Conservation (phyloP, 2,888 invertebrate genomes). For the Agrypnus murinus region DNA sequence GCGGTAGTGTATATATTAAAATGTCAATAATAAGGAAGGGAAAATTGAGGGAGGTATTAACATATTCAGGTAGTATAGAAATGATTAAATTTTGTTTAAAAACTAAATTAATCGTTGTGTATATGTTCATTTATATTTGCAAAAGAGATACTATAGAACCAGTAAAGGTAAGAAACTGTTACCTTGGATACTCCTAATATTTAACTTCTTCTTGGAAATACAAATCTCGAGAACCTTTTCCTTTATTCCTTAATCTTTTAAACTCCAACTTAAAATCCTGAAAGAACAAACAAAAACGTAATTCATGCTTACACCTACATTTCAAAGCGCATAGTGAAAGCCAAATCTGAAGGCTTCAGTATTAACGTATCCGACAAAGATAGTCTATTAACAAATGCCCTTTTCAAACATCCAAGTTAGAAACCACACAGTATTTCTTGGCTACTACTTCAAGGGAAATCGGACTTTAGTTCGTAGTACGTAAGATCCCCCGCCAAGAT, state of each 20-base stretch:
- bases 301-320: constrained; percentile 34
- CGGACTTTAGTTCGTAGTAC: constrained; percentile 49
- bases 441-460: constrained; percentile 48
- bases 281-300: constrained; percentile 28
- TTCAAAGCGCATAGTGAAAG: not conserved
- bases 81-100: too few relatives aligned
- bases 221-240: not conserved
- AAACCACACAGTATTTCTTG: constrained; percentile 51
- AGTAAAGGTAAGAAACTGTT: too few relatives aligned
- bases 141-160: too few relatives aligned
- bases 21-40: too few relatives aligned
- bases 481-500: constrained; percentile 44
- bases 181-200: too few relatives aligned
- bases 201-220: too few relatives aligned
- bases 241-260: constrained; percentile 22
- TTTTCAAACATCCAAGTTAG: constrained; percentile 42
- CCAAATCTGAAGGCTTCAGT: constrained; percentile 15
- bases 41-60: too few relatives aligned
- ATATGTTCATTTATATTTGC: too few relatives aligned
- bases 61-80: too few relatives aligned
- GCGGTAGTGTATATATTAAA: too few relatives aligned
- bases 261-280: constrained; percentile 7
- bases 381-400: constrained; percentile 36
- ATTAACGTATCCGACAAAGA: constrained; percentile 10
- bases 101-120: too few relatives aligned